Evolutionary conservation across 2,797 vertebrate species (phyloP).

Genomic region (Cirrhinus mrigala): DNA sequence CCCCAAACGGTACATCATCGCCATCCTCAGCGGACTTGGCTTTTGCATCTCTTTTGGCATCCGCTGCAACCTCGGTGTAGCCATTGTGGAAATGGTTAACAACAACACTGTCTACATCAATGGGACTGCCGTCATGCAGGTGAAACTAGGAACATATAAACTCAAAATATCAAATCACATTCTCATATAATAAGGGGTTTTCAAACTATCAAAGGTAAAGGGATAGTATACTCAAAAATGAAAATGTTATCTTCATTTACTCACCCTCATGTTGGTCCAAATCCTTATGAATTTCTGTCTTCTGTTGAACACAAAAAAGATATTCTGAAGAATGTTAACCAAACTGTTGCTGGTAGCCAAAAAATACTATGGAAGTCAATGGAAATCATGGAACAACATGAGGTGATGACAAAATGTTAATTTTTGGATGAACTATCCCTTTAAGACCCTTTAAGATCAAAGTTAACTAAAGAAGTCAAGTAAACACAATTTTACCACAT

Average conservation of each 20-base stretch:
- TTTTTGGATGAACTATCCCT: background rate
- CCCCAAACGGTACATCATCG: constrained; percentile 96
- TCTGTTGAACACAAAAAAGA: background rate
- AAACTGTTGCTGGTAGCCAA: background rate
- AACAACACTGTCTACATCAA: constrained; percentile 93
- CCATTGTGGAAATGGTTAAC: constrained; percentile 99
- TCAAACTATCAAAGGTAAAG: background rate
- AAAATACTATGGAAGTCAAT: background rate
- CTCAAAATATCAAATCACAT: background rate
- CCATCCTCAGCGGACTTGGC: constrained; percentile 94
- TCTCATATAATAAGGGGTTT: background rate
- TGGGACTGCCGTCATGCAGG: constrained; percentile 91
- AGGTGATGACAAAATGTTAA: background rate
- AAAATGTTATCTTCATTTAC: background rate
- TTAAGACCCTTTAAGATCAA: background rate
- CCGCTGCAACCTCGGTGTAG: constrained; percentile 95
- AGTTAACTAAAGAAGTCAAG: background rate
- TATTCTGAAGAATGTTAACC: background rate
- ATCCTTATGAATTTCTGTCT: background rate
- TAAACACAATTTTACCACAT: background rate
- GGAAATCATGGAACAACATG: background rate
- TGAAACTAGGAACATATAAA: constrained; percentile 63
- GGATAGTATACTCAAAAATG: background rate
- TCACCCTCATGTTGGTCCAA: background rate
- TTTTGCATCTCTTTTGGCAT: constrained; percentile 99